Evolutionary conservation across 2,797 vertebrate species (phyloP).

Genomic region (Tiaroga cobitis): DNA sequence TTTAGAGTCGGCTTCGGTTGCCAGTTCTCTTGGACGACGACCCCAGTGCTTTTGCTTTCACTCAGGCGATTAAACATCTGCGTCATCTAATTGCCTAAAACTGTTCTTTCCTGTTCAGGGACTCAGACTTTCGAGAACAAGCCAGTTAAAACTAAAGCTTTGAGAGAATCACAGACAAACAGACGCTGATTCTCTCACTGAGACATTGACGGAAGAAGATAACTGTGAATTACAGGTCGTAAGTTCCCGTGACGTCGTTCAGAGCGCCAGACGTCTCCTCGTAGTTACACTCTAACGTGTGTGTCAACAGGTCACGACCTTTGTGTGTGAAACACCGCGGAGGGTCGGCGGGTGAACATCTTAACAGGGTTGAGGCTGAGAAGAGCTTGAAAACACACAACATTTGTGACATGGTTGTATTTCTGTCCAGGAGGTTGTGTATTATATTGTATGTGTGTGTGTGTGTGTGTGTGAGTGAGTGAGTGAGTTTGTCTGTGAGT

Average conservation of each 20-base stretch:
- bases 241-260: not conserved
- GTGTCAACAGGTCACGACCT: not conserved
- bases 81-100: constrained; percentile 34
- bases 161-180: too few relatives aligned
- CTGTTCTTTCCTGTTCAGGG: constrained; percentile 14
- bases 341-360: not conserved
- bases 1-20: too few relatives aligned
- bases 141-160: not conserved
- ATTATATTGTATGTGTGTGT: not conserved
- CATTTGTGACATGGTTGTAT: not conserved
- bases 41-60: constrained; percentile 19
- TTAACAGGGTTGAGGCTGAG: not conserved
- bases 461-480: too few relatives aligned
- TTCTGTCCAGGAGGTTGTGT: not conserved
- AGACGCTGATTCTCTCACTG: too few relatives aligned
- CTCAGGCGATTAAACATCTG: constrained; percentile 28
- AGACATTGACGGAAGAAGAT: too few relatives aligned
- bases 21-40: not conserved
- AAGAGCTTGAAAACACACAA: not conserved
- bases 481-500: too few relatives aligned
- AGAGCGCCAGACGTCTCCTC: too few relatives aligned
- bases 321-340: not conserved
- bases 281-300: not conserved
- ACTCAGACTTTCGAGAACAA: not conserved
- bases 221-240: not conserved